These are phyloP conservation scores for Athalia rosae DNA, from an alignment of 2,888 invertebrate genomes.

Conservation along the genomic window DNA sequence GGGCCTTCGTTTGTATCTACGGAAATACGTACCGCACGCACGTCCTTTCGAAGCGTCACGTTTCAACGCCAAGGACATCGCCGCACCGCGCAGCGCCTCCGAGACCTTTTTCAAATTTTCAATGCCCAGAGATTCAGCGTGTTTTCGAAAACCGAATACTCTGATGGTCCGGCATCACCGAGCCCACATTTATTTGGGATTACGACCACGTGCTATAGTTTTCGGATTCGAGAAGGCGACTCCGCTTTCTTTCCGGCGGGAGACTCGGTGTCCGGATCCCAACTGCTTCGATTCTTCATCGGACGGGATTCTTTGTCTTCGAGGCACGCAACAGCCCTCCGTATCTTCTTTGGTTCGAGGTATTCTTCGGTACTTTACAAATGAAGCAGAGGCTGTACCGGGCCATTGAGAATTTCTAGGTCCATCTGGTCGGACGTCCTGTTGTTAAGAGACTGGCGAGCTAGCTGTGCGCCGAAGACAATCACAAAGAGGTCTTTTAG, in stretches of 20 bases:
- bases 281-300: slow-evolving; percentile 6
- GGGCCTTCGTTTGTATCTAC: slow-evolving; percentile 26
- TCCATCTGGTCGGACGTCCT: slow-evolving; percentile 23
- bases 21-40: slow-evolving; percentile 19
- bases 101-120: slow-evolving; percentile 39
- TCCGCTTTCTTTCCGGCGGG: too few relatives aligned
- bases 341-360: slow-evolving; percentile 20
- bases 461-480: slow-evolving; percentile 35
- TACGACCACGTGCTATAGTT: too few relatives aligned
- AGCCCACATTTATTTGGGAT: too few relatives aligned
- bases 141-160: too few relatives aligned
- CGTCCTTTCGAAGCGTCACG: slow-evolving; percentile 36
- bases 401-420: not conserved
- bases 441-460: slow-evolving; percentile 38
- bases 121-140: not conserved
- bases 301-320: slow-evolving; percentile 29
- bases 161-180: too few relatives aligned
- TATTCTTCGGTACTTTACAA: slow-evolving; percentile 19
- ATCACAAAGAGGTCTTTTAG: slow-evolving; percentile 43
- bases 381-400: not conserved
- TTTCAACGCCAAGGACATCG: slow-evolving; percentile 44
- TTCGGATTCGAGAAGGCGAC: too few relatives aligned
- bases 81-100: not conserved
- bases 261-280: not conserved
- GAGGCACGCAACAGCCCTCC: not conserved